These are phyloP conservation scores for Brachylomia viminalis DNA, from an alignment of 2,888 invertebrate genomes.

Conservation along the genomic window DNA sequence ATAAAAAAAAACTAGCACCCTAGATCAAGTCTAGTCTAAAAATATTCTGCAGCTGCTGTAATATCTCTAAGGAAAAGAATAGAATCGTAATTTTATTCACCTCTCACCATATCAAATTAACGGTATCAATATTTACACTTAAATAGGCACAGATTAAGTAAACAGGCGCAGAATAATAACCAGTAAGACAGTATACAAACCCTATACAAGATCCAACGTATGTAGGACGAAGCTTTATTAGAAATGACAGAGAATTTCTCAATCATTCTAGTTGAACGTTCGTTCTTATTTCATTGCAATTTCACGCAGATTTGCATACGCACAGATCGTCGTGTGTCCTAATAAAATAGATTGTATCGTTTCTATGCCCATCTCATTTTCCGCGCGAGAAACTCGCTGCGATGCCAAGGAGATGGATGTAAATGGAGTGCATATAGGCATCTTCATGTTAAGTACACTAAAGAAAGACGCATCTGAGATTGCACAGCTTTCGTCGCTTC, in stretches of 20 bases:
- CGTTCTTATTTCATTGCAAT: constrained; percentile 72
- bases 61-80: constrained; percentile 9
- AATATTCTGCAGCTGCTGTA: constrained; percentile 20
- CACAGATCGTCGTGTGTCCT: constrained; percentile 66
- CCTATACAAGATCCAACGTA: constrained; percentile 18
- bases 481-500: background rate
- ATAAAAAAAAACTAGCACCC: constrained; percentile 17
- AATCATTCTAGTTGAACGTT: constrained; percentile 44
- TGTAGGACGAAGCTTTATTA: constrained; percentile 28
- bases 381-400: constrained; percentile 72
- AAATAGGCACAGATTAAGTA: constrained; percentile 8
- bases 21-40: constrained; percentile 21
- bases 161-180: constrained; percentile 1
- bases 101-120: constrained; percentile 32
- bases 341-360: constrained; percentile 78
- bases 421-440: constrained; percentile 26
- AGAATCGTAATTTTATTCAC: constrained; percentile 22
- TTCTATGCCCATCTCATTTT: constrained; percentile 79
- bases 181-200: constrained; percentile 9
- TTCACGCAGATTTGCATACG: constrained; percentile 78
- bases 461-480: constrained; percentile 23
- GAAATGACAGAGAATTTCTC: constrained; percentile 48
- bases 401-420: constrained; percentile 9
- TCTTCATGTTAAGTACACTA: constrained; percentile 15
- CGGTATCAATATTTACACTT: constrained; percentile 12